Conservation (phyloP, 2,113 vertebrate species). For the Entelurus aequoreus region DNA sequence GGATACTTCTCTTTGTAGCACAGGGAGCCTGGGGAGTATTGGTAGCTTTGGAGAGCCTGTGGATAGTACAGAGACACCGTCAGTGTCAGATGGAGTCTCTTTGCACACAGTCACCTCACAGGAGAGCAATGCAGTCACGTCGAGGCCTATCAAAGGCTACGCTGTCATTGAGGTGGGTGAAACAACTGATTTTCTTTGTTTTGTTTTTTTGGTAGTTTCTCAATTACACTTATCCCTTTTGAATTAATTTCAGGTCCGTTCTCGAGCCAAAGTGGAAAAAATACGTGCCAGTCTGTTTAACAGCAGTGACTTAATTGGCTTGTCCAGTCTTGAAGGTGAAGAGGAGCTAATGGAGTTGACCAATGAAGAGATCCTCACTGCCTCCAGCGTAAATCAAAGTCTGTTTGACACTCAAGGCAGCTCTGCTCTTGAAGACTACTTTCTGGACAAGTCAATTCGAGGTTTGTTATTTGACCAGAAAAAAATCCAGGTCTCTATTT, state of each 20-base stretch:
- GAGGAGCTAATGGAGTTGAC: conserved; percentile 97
- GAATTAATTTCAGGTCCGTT: conserved; percentile 76
- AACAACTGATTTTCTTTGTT: conserved; percentile 4
- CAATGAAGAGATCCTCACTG: conserved; percentile 94
- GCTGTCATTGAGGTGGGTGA: conserved; percentile 91
- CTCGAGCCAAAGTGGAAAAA: conserved; percentile 95
- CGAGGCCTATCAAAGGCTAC: conserved; percentile 91
- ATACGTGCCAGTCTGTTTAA: conserved; percentile 96
- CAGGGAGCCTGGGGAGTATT: conserved; percentile 88
- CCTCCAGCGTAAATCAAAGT: conserved; percentile 96
- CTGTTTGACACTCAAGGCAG: conserved; percentile 97
- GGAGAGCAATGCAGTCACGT: conserved; percentile 76
- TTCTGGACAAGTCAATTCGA: conserved; percentile 89
- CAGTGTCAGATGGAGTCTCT: conserved; percentile 81
- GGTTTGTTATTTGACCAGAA: conserved; percentile 61
- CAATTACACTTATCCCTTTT: neutral
- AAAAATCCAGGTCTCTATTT: conserved; percentile 4
- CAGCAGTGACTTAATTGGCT: conserved; percentile 93
- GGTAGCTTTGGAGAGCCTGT: conserved; percentile 88
- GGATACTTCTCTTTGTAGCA: conserved; percentile 91
- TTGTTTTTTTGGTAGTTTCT: conserved; percentile 2
- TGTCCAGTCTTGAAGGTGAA: conserved; percentile 93
- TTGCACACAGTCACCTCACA: conserved; percentile 85
- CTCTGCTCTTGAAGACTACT: conserved; percentile 92
- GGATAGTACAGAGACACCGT: conserved; percentile 80